A percentile compares a stretch with the other conserved stretches of the same genome.
Evolutionary conservation across 1,140 invertebrate species (phyloP).

Genomic region (Epicauta chinensis): DNA sequence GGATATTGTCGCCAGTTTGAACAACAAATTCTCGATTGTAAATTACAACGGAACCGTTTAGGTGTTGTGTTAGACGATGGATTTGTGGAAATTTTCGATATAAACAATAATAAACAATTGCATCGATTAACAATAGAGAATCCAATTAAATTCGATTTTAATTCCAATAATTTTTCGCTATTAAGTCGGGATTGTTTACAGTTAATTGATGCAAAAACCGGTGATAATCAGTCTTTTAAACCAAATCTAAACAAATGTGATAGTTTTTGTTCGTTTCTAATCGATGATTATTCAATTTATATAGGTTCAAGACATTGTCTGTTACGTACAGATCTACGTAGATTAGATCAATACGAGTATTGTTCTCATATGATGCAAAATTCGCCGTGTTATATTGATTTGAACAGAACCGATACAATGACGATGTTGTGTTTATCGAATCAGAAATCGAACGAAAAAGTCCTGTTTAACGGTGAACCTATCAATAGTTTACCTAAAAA

Average conservation of each 20-base stretch:
- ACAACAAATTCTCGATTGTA: no score
- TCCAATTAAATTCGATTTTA: no score
- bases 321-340: not conserved
- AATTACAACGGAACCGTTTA: no score
- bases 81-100: no score
- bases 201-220: no score
- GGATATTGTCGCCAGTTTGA: no score
- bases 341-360: conserved; percentile 2
- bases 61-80: no score
- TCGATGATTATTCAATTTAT: not conserved
- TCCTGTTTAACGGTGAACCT: conserved; percentile 2
- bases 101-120: no score
- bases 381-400: conserved; percentile 7
- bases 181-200: no score
- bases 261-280: conserved; percentile 1
- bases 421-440: conserved; percentile 2
- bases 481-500: conserved; percentile 6
- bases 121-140: no score
- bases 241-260: conserved; percentile 1
- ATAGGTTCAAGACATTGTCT: conserved; percentile 4
- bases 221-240: not conserved
- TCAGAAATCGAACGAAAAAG: conserved; percentile 6
- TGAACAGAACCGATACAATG: not conserved
- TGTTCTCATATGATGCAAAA: conserved; percentile 5
- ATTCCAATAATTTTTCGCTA: no score